Conservation (phyloP, 2,888 invertebrate genomes). For the Anaspis maculata region DNA sequence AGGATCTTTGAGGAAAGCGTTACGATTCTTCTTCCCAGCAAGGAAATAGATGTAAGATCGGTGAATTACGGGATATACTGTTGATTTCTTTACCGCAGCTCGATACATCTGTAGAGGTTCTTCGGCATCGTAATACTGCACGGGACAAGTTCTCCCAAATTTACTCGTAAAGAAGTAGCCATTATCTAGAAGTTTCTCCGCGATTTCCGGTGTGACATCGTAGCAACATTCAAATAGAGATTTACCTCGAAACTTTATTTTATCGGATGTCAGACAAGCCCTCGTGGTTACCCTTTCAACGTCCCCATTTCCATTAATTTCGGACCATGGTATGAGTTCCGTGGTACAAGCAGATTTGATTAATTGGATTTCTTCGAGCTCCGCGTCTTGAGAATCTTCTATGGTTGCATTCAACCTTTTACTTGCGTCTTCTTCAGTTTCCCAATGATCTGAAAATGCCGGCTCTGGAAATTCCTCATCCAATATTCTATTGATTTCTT, state of each 20-base stretch:
- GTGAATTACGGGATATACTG: constrained; percentile 50
- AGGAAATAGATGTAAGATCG: constrained; percentile 54
- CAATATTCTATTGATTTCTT: constrained; percentile 39
- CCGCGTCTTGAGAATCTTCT: constrained; percentile 42
- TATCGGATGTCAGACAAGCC: constrained; percentile 25
- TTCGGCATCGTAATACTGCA: constrained; percentile 47
- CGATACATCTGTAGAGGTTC: constrained; percentile 46
- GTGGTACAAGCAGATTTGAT: constrained; percentile 38
- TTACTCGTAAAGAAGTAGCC: constrained; percentile 57
- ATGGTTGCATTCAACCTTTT: constrained; percentile 44
- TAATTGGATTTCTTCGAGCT: constrained; percentile 41
- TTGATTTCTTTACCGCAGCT: constrained; percentile 38
- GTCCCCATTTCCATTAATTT: constrained; percentile 40
- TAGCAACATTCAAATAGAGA: constrained; percentile 53
- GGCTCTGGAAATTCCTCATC: constrained; percentile 44
- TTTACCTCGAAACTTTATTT: constrained; percentile 41
- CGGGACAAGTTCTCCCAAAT: constrained; percentile 58
- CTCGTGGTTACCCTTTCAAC: constrained; percentile 28
- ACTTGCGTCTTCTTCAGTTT: constrained; percentile 41
- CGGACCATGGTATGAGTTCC: constrained; percentile 43
- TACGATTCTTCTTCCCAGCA: constrained; percentile 42
- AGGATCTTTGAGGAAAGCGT: constrained; percentile 49
- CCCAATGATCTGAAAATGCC: constrained; percentile 32
- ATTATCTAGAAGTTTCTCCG: constrained; percentile 48
- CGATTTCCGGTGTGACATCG: constrained; percentile 45